These are phyloP conservation scores for Triplophysa dalaica DNA, from an alignment of 2,113 vertebrate genomes.

Conservation along the genomic window DNA sequence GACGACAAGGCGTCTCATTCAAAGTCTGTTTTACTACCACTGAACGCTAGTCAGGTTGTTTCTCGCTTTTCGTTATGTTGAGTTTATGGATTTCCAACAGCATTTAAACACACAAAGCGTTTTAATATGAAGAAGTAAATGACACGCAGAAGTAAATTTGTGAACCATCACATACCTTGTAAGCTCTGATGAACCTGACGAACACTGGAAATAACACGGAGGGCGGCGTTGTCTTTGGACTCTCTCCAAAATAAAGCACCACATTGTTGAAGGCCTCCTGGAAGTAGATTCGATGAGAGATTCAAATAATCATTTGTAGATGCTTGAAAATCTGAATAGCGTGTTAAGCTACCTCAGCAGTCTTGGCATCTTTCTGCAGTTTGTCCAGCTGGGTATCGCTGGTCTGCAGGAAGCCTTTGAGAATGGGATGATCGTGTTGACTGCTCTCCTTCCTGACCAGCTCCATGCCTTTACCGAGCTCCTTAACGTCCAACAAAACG, in stretches of 20 bases:
- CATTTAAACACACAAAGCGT: too few relatives aligned
- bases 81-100: too few relatives aligned
- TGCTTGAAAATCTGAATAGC: neutral
- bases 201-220: slow-evolving; percentile 97
- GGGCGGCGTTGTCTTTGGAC: slow-evolving; percentile 91
- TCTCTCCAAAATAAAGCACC: slow-evolving; percentile 94
- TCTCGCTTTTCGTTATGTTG: too few relatives aligned
- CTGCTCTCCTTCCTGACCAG: slow-evolving; percentile 88
- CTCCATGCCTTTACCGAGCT: slow-evolving; percentile 95
- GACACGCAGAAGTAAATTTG: neutral
- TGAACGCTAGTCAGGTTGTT: too few relatives aligned
- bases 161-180: slow-evolving; percentile 81
- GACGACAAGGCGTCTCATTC: too few relatives aligned
- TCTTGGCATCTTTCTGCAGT: slow-evolving; percentile 88
- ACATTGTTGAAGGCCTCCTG: slow-evolving; percentile 94
- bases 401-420: slow-evolving; percentile 83
- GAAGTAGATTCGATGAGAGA: slow-evolving; percentile 49
- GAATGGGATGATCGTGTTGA: slow-evolving; percentile 84
- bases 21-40: too few relatives aligned
- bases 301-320: neutral
- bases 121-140: neutral
- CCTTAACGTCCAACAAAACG: slow-evolving; percentile 90
- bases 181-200: slow-evolving; percentile 92
- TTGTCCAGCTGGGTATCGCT: slow-evolving; percentile 88
- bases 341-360: slow-evolving; percentile 80